Evolutionary conservation across 2,888 invertebrate species (phyloP), one percentile per base, ranked within the genome.

Genomic region (Cremastinae sp.): DNA sequence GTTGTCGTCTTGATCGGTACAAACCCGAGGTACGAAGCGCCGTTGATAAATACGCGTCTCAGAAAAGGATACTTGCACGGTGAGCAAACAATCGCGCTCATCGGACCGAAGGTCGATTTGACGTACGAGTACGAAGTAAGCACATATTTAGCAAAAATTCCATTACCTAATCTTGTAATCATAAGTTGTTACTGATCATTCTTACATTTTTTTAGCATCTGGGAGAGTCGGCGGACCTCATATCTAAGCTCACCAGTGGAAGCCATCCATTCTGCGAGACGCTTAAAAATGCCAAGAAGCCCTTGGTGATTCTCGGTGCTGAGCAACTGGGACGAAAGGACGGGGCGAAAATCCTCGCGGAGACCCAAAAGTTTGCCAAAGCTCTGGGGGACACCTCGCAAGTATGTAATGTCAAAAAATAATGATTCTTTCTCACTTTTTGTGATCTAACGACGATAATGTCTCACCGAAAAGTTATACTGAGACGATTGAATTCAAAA

Each of bases 11-110:
- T 99, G 62, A 94, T 99, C 83, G 99, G 99, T 68, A 98, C 98
- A 0, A 99, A 99, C 92, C 97, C 98, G 0, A 93, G 99, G 62
- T 97, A 96, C 89, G 99, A 99, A 91, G 99, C 99, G 45, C 98
- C 99, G 0, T 91, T 99, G 34, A 91, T 99, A 74, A 99, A 99
- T 90, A 95, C 99, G 0, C 94, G 99, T 84, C 94, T 99, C 79
- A 94, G 99, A 74, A 99, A 99, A 90, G 94, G 95, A 74, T 99
- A 95, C 91, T 92, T 99, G n/a, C 97, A 98, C 88, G 97, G 96
- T 89, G 98, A 99, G 88, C 92, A 89, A 74, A 90, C 92, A 68
- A 91, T 99, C 49, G 98, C 96, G 0, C 90, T 97, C 41, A 93
- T 99, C 83, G 99, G 99, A 8, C 95, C 97, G 0, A 92, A 96